phyloP scores from a whole-genome alignment of 1,140 invertebrate genomes.

The Antheraea mylitta region DNA sequence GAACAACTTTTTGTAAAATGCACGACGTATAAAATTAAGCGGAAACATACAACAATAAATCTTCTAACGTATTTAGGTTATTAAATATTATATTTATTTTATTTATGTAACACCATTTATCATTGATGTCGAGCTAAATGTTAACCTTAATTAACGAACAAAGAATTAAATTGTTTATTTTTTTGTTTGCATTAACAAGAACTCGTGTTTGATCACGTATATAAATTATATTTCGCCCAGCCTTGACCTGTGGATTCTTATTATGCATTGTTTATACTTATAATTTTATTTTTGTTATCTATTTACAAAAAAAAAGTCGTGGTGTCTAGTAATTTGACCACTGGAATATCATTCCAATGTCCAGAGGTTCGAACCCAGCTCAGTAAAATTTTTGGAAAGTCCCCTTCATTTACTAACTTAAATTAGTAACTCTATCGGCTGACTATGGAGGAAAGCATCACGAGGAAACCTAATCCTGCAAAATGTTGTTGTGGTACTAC shows the following conservation, averaged over 20 bases:
- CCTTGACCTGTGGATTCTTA: background rate
- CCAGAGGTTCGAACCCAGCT: too few relatives aligned
- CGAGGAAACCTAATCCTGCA: too few relatives aligned
- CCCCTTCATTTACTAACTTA: too few relatives aligned
- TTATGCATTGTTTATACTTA: background rate
- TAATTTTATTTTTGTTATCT: background rate
- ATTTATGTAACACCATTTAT: background rate
- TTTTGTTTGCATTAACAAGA: background rate
- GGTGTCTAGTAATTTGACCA: too few relatives aligned
- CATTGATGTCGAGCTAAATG: background rate
- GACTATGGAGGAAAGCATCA: too few relatives aligned
- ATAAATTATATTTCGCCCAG: background rate
- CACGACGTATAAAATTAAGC: background rate
- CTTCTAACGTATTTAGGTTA: background rate
- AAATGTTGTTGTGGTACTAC: too few relatives aligned
- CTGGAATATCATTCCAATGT: too few relatives aligned
- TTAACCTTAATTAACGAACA: background rate
- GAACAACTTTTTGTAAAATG: background rate
- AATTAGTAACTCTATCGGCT: too few relatives aligned
- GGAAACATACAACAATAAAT: background rate
- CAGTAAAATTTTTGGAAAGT: too few relatives aligned
- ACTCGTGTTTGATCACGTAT: background rate
- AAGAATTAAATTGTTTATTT: background rate
- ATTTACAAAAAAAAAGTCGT: too few relatives aligned
- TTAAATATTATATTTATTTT: conserved; percentile 1